Evolutionary conservation across 2,113 vertebrate genomes (phyloP).

Genomic region (Sprattus sprattus): DNA sequence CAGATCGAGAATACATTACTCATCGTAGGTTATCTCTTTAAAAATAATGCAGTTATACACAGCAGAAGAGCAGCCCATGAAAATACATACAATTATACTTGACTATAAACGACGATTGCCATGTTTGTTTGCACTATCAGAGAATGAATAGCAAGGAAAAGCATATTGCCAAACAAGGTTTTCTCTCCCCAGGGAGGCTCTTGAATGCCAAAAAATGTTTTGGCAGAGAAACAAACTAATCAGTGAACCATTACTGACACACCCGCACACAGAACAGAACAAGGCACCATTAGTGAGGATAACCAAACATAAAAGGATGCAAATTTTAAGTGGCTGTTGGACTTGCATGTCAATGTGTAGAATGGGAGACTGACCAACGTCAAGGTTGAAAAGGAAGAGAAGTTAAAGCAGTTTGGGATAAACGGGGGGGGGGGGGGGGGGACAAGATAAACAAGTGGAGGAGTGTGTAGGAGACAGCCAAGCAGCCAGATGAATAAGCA

Average conservation of each 20-base stretch:
- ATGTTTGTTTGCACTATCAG: not conserved
- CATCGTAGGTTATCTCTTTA: too few relatives aligned
- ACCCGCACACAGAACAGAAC: not conserved
- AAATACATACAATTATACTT: not conserved
- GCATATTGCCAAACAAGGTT: not conserved
- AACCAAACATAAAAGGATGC: not conserved
- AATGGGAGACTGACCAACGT: not conserved
- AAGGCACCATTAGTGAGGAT: not conserved
- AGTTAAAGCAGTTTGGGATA: too few relatives aligned
- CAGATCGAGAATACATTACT: not conserved
- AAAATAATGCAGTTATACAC: not conserved
- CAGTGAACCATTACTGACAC: not conserved
- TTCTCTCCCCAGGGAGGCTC: not conserved
- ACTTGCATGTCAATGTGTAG: not conserved
- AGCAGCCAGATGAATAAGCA: not conserved
- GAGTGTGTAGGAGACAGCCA: not conserved
- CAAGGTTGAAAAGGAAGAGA: not conserved
- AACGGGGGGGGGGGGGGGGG: too few relatives aligned
- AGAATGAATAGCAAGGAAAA: not conserved
- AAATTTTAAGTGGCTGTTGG: too few relatives aligned
- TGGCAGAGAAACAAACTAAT: not conserved
- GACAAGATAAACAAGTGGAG: not conserved
- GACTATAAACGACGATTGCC: not conserved
- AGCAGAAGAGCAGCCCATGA: not conserved
- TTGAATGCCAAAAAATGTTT: not conserved